Conservation (phyloP, 2,113 vertebrate genomes). For the Heptranchias perlo region DNA sequence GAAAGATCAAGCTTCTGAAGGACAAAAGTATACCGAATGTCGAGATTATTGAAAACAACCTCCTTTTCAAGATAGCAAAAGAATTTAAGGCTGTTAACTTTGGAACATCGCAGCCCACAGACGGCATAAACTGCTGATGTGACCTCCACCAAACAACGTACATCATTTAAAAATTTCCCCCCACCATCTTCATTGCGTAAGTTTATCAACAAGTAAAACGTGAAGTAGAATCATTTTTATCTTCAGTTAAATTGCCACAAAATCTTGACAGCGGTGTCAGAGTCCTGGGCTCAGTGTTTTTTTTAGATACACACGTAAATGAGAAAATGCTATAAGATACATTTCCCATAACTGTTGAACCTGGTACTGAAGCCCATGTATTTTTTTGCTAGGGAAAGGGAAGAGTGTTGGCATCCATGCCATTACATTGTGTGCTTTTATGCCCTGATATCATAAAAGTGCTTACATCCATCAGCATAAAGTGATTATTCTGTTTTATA, state of each 20-base stretch:
- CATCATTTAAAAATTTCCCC: background rate
- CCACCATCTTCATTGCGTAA: background rate
- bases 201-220: background rate
- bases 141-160: background rate
- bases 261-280: background rate
- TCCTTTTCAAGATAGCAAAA: constrained; percentile 8
- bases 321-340: too few relatives aligned
- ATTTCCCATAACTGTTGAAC: too few relatives aligned
- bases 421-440: too few relatives aligned
- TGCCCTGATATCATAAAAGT: too few relatives aligned
- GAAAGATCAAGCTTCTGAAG: constrained; percentile 20
- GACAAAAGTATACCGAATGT: background rate
- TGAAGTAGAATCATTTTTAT: background rate
- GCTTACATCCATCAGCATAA: too few relatives aligned
- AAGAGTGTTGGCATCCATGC: too few relatives aligned
- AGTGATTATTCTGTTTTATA: too few relatives aligned
- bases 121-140: background rate
- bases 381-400: too few relatives aligned
- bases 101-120: background rate
- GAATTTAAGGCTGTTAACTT: background rate
- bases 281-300: background rate
- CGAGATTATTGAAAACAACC: background rate
- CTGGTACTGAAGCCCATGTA: too few relatives aligned
- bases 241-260: background rate
- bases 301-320: too few relatives aligned